Base-by-base conservation (phyloP, 2,888 invertebrate species). In the Agapostemon virescens region DNA sequence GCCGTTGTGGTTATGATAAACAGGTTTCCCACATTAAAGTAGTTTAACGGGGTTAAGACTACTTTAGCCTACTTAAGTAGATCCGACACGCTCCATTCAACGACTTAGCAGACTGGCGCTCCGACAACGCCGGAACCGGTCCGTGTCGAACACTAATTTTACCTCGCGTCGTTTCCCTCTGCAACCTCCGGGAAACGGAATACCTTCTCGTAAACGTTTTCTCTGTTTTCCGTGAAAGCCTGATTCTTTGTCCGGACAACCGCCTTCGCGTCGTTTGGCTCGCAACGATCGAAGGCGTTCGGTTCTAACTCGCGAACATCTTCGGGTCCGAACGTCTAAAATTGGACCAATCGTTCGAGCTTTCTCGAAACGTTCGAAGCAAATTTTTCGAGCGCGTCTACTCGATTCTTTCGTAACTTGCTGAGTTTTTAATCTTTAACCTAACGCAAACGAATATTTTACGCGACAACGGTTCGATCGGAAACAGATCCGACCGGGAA, bases 11-110 rank as follows among this genome's bases (percentile, higher is more conserved):
- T 61, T 68, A 76, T 63, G 73, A 79, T 73, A 82, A 83, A 85
- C 85, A 85, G 77, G 77, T 71, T 74, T 75, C 66, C 74, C 74
- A 26, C 81, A 30, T 73, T 73, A 36, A 76, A 70, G 69, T 38
- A 61, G 61, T 73, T 40, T 55, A 58, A 52, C 64, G 71, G 58
- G 6, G 64, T 77, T 74, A 74, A 71, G 74, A 72, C 74, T 80
- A 55, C 71, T 78, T 78, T 74, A 74, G 66, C 42, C 61, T 78
- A 69, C 67, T 82, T 82, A 66, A 15, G 30, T 33, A 36, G 69
- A 82, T 72, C 74, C 78, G 33, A 64, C 49, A 45, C 36, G 23
- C 45, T 58, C 45, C 68, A 58, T 74, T 81, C 58, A 20, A 38
- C n/a, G 45, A 69, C 64, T 63, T 77, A 64, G 36, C 55, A 9